A percentile compares a stretch with the other conserved stretches of the same genome.
Conservation (phyloP, 2,888 invertebrate genomes). For the Tuberolachnus salignus region DNA sequence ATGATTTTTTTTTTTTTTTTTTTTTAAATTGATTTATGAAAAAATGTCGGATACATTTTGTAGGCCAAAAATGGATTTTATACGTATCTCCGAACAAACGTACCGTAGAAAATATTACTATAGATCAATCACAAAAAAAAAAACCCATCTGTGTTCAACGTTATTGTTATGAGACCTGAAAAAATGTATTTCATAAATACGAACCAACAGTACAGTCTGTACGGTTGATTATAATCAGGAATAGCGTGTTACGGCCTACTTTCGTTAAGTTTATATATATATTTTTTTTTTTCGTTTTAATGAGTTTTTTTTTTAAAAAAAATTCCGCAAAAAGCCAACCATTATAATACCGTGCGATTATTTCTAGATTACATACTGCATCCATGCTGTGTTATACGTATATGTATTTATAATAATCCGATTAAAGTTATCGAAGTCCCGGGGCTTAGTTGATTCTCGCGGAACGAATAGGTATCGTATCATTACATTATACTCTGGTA, state of each 20-base stretch:
- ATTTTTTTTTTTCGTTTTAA: neutral
- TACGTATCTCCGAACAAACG: neutral
- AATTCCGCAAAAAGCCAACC: neutral
- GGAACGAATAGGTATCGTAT: neutral
- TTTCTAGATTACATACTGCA: neutral
- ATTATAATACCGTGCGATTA: neutral
- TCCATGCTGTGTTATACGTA: neutral
- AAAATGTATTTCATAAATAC: constrained; percentile 26
- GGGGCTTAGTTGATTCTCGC: neutral
- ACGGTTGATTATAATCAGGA: constrained; percentile 36
- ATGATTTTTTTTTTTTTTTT: no score
- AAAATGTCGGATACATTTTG: neutral
- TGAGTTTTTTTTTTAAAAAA: neutral
- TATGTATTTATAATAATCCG: neutral
- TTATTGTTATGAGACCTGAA: constrained; percentile 44
- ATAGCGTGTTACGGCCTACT: constrained; percentile 34
- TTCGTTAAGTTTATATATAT: neutral
- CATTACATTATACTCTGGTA: neutral
- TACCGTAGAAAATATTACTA: constrained; percentile 10
- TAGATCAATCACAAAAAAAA: constrained; percentile 19
- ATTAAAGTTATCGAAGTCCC: constrained; percentile 9
- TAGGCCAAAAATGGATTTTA: constrained; percentile 12
- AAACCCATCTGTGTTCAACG: constrained; percentile 1
- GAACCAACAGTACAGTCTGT: constrained; percentile 18
- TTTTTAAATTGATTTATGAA: no score